A percentile compares a stretch with the other conserved stretches of the same genome.
phyloP scores from a whole-genome alignment of 2,888 invertebrate species.

The Phengaris alcon region DNA sequence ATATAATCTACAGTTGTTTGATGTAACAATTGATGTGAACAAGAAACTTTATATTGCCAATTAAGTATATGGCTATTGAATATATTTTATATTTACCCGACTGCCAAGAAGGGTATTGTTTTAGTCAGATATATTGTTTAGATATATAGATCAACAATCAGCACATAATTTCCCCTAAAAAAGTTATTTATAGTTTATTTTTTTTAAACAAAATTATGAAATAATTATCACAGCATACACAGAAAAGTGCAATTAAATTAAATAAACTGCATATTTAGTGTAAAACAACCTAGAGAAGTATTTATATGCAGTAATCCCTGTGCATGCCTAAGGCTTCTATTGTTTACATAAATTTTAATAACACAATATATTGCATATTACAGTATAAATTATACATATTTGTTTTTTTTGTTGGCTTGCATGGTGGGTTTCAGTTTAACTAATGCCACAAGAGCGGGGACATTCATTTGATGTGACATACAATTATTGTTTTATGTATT shows the following conservation, averaged over 20 bases:
- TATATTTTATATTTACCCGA: too few species aligned
- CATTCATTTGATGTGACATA: too few species aligned
- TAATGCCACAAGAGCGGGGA: too few species aligned
- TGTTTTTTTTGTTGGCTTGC: too few species aligned
- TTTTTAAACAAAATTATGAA: not conserved
- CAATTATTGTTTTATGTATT: too few species aligned
- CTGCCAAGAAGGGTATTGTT: too few species aligned
- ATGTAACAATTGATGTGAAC: not conserved
- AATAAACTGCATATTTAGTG: not conserved
- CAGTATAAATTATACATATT: not conserved
- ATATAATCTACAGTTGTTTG: not conserved
- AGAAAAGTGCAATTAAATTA: not conserved
- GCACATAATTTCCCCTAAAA: too few species aligned
- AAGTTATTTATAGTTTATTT: too few species aligned
- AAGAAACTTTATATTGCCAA: not conserved
- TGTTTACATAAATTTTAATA: conserved; percentile 8
- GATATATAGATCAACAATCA: too few species aligned
- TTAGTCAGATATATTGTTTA: too few species aligned
- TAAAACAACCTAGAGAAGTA: conserved; percentile 13
- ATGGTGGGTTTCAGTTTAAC: too few species aligned
- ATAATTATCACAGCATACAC: not conserved
- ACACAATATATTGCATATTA: not conserved
- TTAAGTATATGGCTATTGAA: too few species aligned
- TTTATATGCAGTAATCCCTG: not conserved
- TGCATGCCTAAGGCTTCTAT: conserved; percentile 4